phyloP scores from a whole-genome alignment of 2,113 vertebrate species.

The Opisthocomus hoazin region DNA sequence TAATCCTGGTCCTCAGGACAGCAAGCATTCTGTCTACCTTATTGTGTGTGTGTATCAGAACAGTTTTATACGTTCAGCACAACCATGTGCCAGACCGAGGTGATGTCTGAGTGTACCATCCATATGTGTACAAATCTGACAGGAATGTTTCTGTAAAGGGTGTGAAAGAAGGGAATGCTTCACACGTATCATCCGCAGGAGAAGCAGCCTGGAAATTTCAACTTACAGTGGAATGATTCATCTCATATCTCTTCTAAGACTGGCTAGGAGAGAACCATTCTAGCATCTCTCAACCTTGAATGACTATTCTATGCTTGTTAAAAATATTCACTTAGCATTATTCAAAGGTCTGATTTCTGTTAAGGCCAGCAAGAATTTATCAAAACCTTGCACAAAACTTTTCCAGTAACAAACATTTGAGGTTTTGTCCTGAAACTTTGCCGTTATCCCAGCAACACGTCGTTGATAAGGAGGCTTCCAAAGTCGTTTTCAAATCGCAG shows the following conservation, averaged over 20 bases:
- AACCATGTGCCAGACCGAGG: neutral
- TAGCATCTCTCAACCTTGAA: neutral
- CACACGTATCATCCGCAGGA: neutral
- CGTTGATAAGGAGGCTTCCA: neutral
- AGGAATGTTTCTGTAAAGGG: neutral
- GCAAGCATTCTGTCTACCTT: neutral
- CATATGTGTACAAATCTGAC: neutral
- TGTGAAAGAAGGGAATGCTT: neutral
- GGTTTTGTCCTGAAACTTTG: neutral
- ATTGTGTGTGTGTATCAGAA: too few species aligned
- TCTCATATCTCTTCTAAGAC: neutral
- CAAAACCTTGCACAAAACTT: neutral
- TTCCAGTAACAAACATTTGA: neutral
- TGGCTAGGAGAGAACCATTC: neutral
- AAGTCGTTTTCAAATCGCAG: neutral
- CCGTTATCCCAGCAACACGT: neutral
- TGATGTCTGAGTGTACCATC: neutral
- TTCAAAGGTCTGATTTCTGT: neutral
- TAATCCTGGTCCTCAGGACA: neutral
- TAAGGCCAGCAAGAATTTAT: neutral
- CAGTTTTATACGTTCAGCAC: neutral
- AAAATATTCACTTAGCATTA: neutral
- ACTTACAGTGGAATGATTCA: rapidly evolving
- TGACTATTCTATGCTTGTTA: neutral
- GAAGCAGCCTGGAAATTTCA: neutral